Evolutionary conservation across 2,797 vertebrate genomes (phyloP).

Genomic region (Chloroceryle inda): DNA sequence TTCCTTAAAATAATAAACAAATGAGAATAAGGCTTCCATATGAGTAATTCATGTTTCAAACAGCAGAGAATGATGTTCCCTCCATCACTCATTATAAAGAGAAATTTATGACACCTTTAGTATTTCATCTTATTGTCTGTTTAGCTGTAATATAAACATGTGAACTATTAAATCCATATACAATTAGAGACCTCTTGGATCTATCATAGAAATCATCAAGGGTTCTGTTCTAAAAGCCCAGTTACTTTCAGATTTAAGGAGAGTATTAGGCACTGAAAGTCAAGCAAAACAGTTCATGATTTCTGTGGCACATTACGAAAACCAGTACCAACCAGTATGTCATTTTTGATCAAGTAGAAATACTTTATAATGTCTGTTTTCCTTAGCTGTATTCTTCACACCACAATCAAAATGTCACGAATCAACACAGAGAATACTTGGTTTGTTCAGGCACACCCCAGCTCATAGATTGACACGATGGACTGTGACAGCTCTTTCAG

Average conservation of each 20-base stretch:
- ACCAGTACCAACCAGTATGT: not conserved
- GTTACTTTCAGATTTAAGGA: not conserved
- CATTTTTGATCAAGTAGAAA: not conserved
- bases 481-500: conserved; percentile 37
- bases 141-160: not conserved
- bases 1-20: not conserved
- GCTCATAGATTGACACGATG: not conserved
- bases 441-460: not conserved
- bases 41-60: not conserved
- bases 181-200: not conserved
- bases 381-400: not conserved
- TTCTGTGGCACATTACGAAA: not conserved
- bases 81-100: not conserved
- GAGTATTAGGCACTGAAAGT: not conserved
- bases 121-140: not conserved
- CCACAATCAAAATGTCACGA: not conserved
- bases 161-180: not conserved
- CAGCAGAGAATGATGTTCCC: not conserved
- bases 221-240: not conserved
- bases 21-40: not conserved
- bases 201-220: not conserved
- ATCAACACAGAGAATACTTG: not conserved
- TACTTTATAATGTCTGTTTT: not conserved
- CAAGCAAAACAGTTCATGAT: not conserved
- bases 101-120: not conserved